Evolutionary conservation across 2,797 vertebrate species (phyloP), one percentile per base, ranked within the genome.

Genomic region (Parotocinclus haroldoi): DNA sequence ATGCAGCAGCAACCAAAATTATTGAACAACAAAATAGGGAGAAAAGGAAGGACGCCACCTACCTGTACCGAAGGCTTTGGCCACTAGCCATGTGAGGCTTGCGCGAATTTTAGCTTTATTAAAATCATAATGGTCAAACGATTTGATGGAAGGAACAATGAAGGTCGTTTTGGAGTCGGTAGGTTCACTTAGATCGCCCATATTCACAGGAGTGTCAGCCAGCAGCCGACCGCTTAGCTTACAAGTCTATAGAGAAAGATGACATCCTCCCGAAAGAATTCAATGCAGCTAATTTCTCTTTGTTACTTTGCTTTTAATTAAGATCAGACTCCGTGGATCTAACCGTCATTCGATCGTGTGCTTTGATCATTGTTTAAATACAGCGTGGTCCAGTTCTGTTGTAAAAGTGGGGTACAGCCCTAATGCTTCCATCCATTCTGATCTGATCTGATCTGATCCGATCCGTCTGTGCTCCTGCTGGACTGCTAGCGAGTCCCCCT

Each of bases 11-110:
- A 27, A 27, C 27, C 27, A 27, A 5, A 5, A 27, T 27, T 2
- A 27, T 27, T 27, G 5, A 27, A 27, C 27, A 27, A 27, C 2
- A 27, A 27, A 5, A 27, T 2, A 2, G 27, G 2, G 27, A 27
- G 27, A 27, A 27, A 27, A 27, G 27, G 5, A 74, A 82, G 53
- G 71, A 77, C 84, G 73, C 78, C 79, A 79, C 95, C 83, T 93
- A 99, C 96, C 96, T 93, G 96, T 91, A 80, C 96, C 95, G 71
- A 94, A 98, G 63, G 96, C 95, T 88, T 96, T 97, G 86, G 93
- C 87, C 82, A 96, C 91, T 71, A 98, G 88, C 96, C 96, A 99
- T 79, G 93, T 92, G 79, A 99, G 89, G 82, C 92, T 98, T 85
- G 94, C 95, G 83, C 92, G 91, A 83, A 95, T 92, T 83, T 98